These are phyloP conservation scores for Brachionus plicatilis DNA, from an alignment of 1,140 invertebrate species.

Conservation along the genomic window DNA sequence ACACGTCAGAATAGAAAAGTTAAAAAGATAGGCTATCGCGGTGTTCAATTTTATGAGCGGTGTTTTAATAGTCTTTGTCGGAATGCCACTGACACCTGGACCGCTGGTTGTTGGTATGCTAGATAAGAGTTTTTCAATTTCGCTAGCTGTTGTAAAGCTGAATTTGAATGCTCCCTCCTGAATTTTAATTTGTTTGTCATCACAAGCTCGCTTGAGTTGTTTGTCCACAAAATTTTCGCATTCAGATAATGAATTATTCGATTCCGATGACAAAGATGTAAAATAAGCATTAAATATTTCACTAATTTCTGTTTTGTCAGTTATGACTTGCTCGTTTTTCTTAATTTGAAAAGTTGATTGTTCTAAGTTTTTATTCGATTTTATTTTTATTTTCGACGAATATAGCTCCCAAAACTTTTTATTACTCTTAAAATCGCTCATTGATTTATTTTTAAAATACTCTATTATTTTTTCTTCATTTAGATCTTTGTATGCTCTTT, in stretches of 20 bases:
- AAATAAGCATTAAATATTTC: neutral
- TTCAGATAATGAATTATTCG: neutral
- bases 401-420: neutral
- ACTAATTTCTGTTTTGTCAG: too few relatives aligned
- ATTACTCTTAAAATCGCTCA: neutral
- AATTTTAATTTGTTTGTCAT: neutral
- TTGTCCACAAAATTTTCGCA: neutral
- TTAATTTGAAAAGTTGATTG: neutral
- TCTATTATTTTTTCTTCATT: neutral
- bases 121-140: neutral
- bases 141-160: neutral
- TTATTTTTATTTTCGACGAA: neutral
- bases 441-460: neutral
- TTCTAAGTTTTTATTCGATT: neutral
- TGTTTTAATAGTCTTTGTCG: neutral
- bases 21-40: neutral
- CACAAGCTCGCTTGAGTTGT: neutral
- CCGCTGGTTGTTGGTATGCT: neutral
- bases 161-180: neutral
- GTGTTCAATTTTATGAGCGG: neutral
- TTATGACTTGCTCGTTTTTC: neutral
- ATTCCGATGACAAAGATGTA: neutral
- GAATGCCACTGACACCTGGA: neutral
- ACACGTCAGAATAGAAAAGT: neutral
- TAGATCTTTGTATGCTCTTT: neutral